phyloP scores from a whole-genome alignment of 2,888 invertebrate species.

The Heteromurus nitidus region DNA sequence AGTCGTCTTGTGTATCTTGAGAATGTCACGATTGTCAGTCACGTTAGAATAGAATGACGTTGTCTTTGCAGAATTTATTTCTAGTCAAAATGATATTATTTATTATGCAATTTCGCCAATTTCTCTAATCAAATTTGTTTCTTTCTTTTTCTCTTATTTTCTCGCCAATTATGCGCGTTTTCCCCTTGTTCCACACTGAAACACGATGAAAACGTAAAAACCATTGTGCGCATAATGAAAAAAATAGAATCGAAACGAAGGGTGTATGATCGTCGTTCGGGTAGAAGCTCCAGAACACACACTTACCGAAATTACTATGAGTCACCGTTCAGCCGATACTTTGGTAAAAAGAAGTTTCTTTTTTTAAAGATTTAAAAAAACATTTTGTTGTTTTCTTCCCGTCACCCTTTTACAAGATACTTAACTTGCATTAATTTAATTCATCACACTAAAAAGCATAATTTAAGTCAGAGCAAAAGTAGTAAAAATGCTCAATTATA shows the following conservation, averaged over 20 bases:
- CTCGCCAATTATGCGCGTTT: constrained; percentile 31
- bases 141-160: constrained; percentile 45
- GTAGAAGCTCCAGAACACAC: constrained; percentile 75
- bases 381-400: constrained; percentile 31
- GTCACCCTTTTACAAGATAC: background rate
- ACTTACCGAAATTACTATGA: constrained; percentile 81
- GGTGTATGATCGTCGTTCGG: constrained; percentile 78
- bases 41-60: background rate
- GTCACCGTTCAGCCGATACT: constrained; percentile 90
- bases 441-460: background rate
- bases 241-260: constrained; percentile 75
- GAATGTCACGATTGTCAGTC: background rate
- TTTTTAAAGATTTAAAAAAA: constrained; percentile 7
- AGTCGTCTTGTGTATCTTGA: background rate
- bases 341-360: constrained; percentile 80
- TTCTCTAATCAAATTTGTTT: constrained; percentile 21
- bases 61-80: no score
- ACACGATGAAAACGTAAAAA: background rate
- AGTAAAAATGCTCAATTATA: no score
- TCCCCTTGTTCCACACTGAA: constrained; percentile 1
- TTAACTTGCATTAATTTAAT: background rate
- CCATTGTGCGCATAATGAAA: constrained; percentile 47
- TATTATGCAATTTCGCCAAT: no score
- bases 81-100: no score
- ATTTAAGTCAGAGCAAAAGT: no score